A percentile compares a stretch with the other conserved stretches of the same genome.
phyloP scores from a whole-genome alignment of 2,888 invertebrate species.

The Frankliniella fusca region DNA sequence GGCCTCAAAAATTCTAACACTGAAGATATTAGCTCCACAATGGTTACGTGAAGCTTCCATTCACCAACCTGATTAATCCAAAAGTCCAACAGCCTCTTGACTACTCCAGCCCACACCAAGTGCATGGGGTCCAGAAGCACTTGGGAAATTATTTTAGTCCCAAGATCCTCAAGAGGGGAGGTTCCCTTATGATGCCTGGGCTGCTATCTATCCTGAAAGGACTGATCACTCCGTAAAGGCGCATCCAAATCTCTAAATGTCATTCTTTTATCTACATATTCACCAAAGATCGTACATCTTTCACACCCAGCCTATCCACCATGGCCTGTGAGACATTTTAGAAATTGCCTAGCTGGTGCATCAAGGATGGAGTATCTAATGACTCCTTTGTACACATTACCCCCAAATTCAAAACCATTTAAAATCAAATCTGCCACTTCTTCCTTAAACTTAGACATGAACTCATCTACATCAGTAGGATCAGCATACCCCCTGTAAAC shows the following conservation, averaged over 20 bases:
- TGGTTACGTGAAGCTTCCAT: not conserved
- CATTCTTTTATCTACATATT: constrained; percentile 30
- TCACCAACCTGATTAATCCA: not conserved
- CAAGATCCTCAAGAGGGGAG: constrained; percentile 36
- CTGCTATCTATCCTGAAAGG: constrained; percentile 34
- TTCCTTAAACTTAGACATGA: not conserved
- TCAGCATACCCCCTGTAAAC: not conserved
- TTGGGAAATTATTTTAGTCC: constrained; percentile 36
- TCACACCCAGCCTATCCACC: not conserved
- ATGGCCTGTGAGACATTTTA: not conserved
- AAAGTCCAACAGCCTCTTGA: constrained; percentile 28
- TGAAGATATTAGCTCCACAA: not conserved
- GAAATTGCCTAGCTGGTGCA: not conserved
- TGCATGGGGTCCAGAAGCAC: constrained; percentile 40
- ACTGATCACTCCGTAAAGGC: constrained; percentile 37
- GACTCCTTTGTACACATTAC: not conserved
- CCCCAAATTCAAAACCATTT: not conserved
- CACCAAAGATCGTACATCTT: not conserved
- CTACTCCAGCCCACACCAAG: constrained; percentile 38
- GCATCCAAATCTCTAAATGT: constrained; percentile 38
- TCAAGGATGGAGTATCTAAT: not conserved
- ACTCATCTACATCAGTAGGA: not conserved
- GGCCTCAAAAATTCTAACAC: not conserved
- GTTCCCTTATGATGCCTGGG: constrained; percentile 37
- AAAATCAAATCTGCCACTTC: not conserved